Conservation (phyloP, 2,888 invertebrate genomes). For the Zootermopsis nevadensis region DNA sequence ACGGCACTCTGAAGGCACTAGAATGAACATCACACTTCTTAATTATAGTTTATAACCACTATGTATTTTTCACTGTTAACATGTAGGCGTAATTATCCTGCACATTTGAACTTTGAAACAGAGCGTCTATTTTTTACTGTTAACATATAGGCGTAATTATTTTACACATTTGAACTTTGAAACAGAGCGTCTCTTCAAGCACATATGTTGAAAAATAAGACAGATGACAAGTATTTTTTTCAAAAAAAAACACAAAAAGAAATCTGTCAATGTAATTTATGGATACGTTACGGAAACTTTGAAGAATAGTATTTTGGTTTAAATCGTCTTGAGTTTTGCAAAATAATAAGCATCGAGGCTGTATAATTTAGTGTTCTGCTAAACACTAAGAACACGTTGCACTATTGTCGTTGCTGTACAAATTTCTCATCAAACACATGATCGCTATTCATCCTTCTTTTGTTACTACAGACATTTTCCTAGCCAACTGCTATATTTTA, state of each 20-base stretch:
- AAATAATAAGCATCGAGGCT: background rate
- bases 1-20: too few relatives aligned
- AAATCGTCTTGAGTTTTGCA: background rate
- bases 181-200: background rate
- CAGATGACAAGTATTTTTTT: too few relatives aligned
- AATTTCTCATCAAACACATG: background rate
- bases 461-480: background rate
- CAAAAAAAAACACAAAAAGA: background rate
- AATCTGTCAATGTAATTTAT: background rate
- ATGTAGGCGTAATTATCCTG: too few relatives aligned
- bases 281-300: background rate
- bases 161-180: too few relatives aligned
- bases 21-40: too few relatives aligned
- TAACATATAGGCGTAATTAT: too few relatives aligned
- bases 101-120: too few relatives aligned
- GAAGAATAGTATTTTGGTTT: background rate
- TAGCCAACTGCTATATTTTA: background rate
- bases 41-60: too few relatives aligned
- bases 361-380: background rate
- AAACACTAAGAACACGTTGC: background rate
- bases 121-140: too few relatives aligned
- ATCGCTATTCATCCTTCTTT: background rate
- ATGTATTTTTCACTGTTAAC: too few relatives aligned
- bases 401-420: background rate
- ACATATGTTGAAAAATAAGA: background rate